phyloP scores from a whole-genome alignment of 2,113 vertebrate genomes.

The Hyperoodon ampullatus region DNA sequence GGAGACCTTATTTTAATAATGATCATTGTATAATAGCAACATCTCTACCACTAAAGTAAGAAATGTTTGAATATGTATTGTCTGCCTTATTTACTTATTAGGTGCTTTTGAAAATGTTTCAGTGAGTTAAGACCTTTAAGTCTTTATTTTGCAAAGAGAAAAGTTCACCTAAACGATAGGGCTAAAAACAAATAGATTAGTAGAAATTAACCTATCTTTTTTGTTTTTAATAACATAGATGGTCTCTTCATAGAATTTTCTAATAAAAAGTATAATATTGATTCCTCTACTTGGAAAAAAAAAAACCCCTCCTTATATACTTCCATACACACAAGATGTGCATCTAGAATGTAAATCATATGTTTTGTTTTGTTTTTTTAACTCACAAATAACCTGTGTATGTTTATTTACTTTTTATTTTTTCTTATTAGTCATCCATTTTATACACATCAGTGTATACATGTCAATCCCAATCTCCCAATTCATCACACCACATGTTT shows the following conservation, averaged over 20 bases:
- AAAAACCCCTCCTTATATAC: background rate
- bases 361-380: background rate
- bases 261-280: background rate
- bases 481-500: too few relatives aligned
- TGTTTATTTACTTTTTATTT: too few relatives aligned
- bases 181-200: background rate
- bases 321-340: background rate
- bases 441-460: too few relatives aligned
- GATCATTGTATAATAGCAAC: background rate
- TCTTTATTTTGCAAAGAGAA: constrained; percentile 16
- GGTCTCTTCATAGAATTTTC: background rate
- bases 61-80: background rate
- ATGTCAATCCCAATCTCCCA: too few relatives aligned
- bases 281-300: background rate
- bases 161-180: background rate
- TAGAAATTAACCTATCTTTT: background rate
- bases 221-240: background rate
- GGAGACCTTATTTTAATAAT: background rate
- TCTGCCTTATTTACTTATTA: constrained; percentile 13
- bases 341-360: background rate
- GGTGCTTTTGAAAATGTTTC: constrained; percentile 43
- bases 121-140: background rate
- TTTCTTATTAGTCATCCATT: too few relatives aligned
- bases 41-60: background rate
- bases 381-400: too few relatives aligned